phyloP scores from a whole-genome alignment of 2,797 vertebrate species.

The Dendrocincla tyrannina region DNA sequence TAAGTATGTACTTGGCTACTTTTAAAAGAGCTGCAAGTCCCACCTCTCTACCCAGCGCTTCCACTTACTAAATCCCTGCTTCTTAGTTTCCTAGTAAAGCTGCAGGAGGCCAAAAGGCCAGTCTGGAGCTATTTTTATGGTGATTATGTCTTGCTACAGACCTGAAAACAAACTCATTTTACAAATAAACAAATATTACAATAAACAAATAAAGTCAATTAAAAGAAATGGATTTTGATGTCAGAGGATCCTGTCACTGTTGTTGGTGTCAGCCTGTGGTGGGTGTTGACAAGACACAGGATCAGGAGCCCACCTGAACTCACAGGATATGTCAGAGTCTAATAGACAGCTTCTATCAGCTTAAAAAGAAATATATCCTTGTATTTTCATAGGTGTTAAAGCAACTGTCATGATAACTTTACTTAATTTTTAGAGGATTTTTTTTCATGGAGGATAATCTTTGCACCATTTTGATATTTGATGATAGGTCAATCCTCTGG shows the following conservation, averaged over 20 bases:
- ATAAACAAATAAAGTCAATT: not conserved
- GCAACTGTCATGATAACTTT: not conserved
- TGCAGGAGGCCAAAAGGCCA: not conserved
- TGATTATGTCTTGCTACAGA: not conserved
- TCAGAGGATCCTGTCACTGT: not conserved
- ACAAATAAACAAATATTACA: no score
- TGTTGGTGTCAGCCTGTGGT: not conserved
- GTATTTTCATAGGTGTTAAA: not conserved
- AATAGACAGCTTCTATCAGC: not conserved
- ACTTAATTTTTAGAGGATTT: not conserved
- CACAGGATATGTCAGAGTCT: not conserved
- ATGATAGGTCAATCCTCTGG: not conserved
- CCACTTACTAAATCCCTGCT: slow-evolving; percentile 13
- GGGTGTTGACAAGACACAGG: fast-evolving
- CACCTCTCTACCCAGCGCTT: slow-evolving; percentile 28
- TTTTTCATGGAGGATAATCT: not conserved
- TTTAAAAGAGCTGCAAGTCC: slow-evolving; percentile 31
- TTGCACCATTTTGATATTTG: not conserved
- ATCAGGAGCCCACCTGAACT: not conserved
- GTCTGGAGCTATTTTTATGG: slow-evolving; percentile 13
- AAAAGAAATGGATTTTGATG: not conserved
- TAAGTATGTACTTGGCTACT: slow-evolving; percentile 42
- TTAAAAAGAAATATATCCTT: not conserved
- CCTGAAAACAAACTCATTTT: not conserved
- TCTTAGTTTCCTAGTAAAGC: slow-evolving; percentile 30